These are phyloP conservation scores for Entomobrya proxima DNA, from an alignment of 2,888 invertebrate genomes.

Conservation along the genomic window DNA sequence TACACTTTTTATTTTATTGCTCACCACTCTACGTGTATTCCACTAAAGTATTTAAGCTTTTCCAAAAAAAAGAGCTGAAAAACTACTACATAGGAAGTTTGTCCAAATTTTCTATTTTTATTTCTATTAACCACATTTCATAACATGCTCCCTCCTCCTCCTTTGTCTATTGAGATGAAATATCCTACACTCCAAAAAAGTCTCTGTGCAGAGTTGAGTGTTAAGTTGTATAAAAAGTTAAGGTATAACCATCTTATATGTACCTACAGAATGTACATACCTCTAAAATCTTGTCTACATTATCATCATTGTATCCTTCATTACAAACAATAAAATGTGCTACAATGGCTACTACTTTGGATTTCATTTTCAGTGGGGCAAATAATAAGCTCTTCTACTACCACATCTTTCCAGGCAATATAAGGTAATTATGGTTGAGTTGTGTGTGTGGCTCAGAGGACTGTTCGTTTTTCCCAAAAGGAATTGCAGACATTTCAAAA, in stretches of 20 bases:
- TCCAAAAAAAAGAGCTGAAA: not conserved
- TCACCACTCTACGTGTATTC: constrained; percentile 15
- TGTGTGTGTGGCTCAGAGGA: constrained; percentile 35
- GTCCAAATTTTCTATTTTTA: constrained; percentile 53
- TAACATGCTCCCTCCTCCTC: constrained; percentile 41
- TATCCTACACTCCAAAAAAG: not conserved
- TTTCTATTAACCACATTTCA: constrained; percentile 68
- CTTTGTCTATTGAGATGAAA: not conserved
- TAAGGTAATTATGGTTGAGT: constrained; percentile 63
- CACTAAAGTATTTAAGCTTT: constrained; percentile 6
- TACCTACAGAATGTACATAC: not conserved
- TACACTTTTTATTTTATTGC: constrained; percentile 2
- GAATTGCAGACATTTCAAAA: constrained; percentile 16
- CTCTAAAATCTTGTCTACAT: constrained; percentile 23
- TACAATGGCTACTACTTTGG: not conserved
- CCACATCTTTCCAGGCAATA: constrained; percentile 33
- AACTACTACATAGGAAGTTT: not conserved
- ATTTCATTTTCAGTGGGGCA: constrained; percentile 31
- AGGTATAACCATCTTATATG: constrained; percentile 1
- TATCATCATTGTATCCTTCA: constrained; percentile 15
- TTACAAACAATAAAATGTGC: constrained; percentile 33
- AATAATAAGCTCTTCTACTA: not conserved
- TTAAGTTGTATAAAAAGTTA: not conserved
- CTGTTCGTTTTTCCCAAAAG: not conserved
- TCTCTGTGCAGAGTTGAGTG: not conserved